Evolutionary conservation across 2,113 vertebrate genomes (phyloP).

Genomic region (Bubo scandiacus): DNA sequence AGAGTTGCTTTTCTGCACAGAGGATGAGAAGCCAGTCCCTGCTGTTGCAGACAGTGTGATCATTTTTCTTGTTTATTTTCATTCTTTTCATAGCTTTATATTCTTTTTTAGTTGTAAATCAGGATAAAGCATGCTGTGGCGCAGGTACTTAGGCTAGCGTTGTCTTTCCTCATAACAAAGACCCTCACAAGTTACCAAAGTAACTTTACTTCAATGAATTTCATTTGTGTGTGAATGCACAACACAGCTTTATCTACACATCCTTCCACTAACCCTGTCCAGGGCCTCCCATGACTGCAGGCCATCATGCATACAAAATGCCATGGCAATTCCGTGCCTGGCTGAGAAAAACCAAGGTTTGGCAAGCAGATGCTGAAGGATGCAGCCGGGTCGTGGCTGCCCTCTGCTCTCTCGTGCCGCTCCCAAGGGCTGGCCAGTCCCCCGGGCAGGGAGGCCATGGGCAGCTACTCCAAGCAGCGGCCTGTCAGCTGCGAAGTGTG

Average conservation of each 20-base stretch:
- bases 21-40: neutral
- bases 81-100: neutral
- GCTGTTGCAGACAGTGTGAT: neutral
- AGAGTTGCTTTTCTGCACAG: neutral
- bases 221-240: neutral
- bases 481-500: neutral
- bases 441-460: neutral
- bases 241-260: rapidly evolving
- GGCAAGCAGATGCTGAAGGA: rapidly evolving
- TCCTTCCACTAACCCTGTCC: neutral
- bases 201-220: neutral
- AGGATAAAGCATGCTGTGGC: neutral
- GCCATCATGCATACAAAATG: rapidly evolving
- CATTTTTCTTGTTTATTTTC: neutral
- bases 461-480: neutral
- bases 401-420: neutral
- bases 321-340: neutral
- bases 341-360: neutral
- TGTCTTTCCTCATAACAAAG: neutral
- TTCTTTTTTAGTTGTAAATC: neutral
- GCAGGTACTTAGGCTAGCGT: neutral
- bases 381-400: neutral
- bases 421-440: rapidly evolving
- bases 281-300: neutral
- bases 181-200: neutral